Percentiles rank a stretch among this genome's conserved stretches.
Conservation (phyloP, 1,140 invertebrate genomes). For the Ganaspis sp. region DNA sequence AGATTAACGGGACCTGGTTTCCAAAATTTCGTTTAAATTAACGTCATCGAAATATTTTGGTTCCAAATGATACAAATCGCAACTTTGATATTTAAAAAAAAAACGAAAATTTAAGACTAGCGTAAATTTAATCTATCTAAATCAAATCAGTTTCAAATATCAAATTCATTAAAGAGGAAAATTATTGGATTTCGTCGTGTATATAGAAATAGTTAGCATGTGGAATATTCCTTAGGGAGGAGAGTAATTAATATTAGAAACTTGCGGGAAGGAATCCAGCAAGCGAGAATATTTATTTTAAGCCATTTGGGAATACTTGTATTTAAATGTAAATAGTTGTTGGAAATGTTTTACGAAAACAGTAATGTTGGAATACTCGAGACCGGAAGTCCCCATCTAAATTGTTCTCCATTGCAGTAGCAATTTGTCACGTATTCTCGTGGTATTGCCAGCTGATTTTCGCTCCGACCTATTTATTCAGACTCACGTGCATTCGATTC, state of each 20-base stretch:
- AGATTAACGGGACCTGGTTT: constrained; percentile 12
- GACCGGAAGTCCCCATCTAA: not conserved
- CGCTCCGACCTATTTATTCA: not conserved
- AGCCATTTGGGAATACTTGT: not conserved
- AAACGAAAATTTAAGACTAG: no score
- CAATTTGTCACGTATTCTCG: not conserved
- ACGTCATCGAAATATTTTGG: no score
- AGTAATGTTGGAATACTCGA: not conserved
- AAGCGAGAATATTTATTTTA: not conserved
- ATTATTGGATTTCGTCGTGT: not conserved
- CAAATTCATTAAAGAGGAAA: no score
- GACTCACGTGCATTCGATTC: constrained; percentile 10
- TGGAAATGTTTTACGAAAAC: not conserved
- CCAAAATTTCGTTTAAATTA: not conserved
- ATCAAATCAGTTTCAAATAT: not conserved
- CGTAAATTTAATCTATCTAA: no score
- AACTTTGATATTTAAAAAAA: no score
- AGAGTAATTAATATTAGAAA: not conserved
- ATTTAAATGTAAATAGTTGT: not conserved
- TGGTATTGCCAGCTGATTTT: constrained; percentile 2
- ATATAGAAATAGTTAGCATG: not conserved
- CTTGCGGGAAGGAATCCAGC: no score
- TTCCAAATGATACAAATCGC: no score
- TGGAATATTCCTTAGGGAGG: not conserved
- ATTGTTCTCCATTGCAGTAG: not conserved